Conservation (phyloP, 2,113 vertebrate species). For the Uria lomvia region DNA sequence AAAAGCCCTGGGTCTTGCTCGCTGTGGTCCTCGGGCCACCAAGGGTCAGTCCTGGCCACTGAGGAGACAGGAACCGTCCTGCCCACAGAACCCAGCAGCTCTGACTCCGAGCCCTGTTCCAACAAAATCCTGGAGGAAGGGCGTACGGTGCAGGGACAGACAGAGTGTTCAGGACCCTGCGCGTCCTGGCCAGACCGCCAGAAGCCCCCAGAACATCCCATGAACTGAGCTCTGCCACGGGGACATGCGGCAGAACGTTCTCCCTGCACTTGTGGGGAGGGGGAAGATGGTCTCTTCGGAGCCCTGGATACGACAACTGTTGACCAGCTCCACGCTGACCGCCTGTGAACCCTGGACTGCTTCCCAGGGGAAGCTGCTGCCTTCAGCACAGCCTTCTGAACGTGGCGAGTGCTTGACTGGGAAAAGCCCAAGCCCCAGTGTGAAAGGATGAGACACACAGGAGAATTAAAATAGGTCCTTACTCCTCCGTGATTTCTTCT, state of each 20-base stretch:
- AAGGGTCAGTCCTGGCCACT: no score
- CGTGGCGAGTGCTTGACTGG: fast-evolving
- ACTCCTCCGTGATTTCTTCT: constrained; percentile 95
- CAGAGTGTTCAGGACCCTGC: fast-evolving
- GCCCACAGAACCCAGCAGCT: not conserved
- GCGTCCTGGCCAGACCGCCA: not conserved
- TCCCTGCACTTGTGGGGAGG: not conserved
- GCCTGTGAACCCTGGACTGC: not conserved
- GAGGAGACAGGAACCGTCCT: not conserved
- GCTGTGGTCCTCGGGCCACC: not conserved
- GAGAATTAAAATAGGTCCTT: not conserved
- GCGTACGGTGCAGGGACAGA: not conserved
- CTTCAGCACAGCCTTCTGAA: not conserved
- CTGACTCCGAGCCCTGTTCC: fast-evolving
- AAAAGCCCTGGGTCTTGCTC: not conserved
- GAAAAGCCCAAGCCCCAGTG: not conserved
- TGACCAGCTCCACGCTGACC: not conserved
- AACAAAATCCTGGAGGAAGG: not conserved
- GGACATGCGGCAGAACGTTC: not conserved
- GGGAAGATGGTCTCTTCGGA: fast-evolving
- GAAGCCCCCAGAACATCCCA: not conserved
- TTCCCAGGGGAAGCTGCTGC: not conserved
- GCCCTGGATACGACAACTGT: not conserved
- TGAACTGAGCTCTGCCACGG: not conserved
- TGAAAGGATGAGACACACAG: not conserved